Evolutionary conservation across 2,888 invertebrate species (phyloP).

Genomic region (Volucella inanis): DNA sequence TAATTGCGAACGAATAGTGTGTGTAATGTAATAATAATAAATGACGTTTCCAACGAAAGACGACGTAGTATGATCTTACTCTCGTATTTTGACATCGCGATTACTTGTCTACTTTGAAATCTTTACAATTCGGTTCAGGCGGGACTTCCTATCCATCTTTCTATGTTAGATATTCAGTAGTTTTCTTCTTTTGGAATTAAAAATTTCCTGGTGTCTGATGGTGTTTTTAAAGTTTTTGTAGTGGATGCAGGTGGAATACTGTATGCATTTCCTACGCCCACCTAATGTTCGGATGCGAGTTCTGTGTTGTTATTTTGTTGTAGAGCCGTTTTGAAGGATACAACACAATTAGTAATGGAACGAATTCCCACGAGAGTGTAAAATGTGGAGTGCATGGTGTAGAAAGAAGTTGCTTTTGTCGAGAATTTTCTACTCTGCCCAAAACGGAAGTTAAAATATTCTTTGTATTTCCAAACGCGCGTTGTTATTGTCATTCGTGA

Average conservation of each 20-base stretch:
- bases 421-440: constrained; percentile 54
- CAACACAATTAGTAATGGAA: constrained; percentile 33
- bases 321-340: constrained; percentile 43
- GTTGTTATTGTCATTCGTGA: background rate
- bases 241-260: background rate
- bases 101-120: background rate
- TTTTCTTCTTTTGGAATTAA: background rate
- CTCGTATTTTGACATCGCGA: constrained; percentile 16
- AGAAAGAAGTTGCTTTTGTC: constrained; percentile 48
- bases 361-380: background rate
- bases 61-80: constrained; percentile 17
- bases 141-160: constrained; percentile 6
- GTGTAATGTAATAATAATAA: constrained; percentile 45
- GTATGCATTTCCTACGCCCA: constrained; percentile 12
- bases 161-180: background rate
- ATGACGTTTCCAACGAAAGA: constrained; percentile 30
- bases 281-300: constrained; percentile 27
- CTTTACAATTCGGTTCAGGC: constrained; percentile 8
- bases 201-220: constrained; percentile 9
- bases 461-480: constrained; percentile 15
- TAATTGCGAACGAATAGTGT: constrained; percentile 38
- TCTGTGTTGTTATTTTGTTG: constrained; percentile 40
- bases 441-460: constrained; percentile 54
- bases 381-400: constrained; percentile 22
- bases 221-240: background rate